Percentiles rank a stretch among this genome's conserved stretches.
Evolutionary conservation across 1,140 invertebrate species (phyloP).

Genomic region (Meteorus sp.): DNA sequence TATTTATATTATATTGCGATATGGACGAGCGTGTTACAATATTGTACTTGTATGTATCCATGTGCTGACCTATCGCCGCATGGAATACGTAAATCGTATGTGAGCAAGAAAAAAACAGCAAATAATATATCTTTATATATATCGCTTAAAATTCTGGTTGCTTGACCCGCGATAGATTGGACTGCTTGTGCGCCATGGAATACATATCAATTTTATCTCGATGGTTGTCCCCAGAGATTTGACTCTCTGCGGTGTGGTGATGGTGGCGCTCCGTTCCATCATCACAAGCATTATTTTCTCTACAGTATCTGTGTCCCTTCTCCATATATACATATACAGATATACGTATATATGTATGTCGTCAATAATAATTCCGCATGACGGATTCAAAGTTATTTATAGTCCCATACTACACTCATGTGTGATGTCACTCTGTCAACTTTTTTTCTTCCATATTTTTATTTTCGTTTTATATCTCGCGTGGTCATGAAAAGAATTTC

Average conservation of each 20-base stretch:
- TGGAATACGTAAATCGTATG: constrained; percentile 21
- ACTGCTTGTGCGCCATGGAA: constrained; percentile 50
- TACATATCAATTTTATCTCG: constrained; percentile 59
- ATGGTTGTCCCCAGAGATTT: constrained; percentile 46
- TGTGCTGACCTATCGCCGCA: constrained; percentile 9
- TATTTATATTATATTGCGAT: background rate
- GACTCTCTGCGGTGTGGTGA: no score
- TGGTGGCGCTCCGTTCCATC: constrained; percentile 18
- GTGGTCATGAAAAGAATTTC: background rate
- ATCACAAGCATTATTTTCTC: constrained; percentile 1
- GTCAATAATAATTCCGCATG: background rate
- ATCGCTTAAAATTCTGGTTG: constrained; percentile 59
- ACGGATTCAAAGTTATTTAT: background rate
- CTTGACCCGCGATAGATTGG: constrained; percentile 61
- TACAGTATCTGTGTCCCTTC: background rate
- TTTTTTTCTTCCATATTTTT: constrained; percentile 26
- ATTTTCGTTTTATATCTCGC: background rate
- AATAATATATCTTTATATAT: constrained; percentile 22
- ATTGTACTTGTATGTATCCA: background rate
- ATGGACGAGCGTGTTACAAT: background rate
- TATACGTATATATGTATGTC: constrained; percentile 11
- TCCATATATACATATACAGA: constrained; percentile 1
- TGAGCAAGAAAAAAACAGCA: background rate
- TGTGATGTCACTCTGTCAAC: constrained; percentile 19
- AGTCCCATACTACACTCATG: no score